phyloP scores from a whole-genome alignment of 1,140 invertebrate genomes.

The Plutomurus gul region DNA sequence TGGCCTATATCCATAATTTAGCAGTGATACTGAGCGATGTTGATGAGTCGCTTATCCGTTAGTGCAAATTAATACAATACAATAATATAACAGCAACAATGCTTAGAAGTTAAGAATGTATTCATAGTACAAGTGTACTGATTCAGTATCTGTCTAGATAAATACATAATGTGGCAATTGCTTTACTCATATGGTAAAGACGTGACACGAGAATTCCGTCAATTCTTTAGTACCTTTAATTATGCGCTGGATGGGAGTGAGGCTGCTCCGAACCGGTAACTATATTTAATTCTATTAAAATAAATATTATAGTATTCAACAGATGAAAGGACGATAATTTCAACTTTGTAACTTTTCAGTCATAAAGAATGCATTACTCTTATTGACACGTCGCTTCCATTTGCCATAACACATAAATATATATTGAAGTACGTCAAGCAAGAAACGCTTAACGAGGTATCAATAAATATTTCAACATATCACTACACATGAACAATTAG shows the following conservation, averaged over 20 bases:
- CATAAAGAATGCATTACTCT: conserved; percentile 49
- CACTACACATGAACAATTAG: no score
- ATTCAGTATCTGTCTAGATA: conserved; percentile 36
- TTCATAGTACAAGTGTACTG: not conserved
- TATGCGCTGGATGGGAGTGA: conserved; percentile 47
- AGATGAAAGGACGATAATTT: not conserved
- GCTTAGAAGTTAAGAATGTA: not conserved
- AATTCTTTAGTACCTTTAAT: conserved; percentile 43
- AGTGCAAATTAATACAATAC: not conserved
- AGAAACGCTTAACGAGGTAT: conserved; percentile 44
- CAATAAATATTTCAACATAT: not conserved
- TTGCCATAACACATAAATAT: conserved; percentile 51
- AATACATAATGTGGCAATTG: conserved; percentile 52
- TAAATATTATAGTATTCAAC: not conserved
- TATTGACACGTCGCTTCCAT: conserved; percentile 46
- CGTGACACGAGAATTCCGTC: conserved; percentile 42
- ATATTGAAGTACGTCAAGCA: conserved; percentile 45
- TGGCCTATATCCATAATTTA: conserved; percentile 42
- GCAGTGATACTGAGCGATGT: conserved; percentile 30
- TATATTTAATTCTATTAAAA: not conserved
- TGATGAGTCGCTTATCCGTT: conserved; percentile 31
- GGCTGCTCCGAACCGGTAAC: conserved; percentile 45
- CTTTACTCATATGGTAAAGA: conserved; percentile 52
- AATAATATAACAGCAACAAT: not conserved
- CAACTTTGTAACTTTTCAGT: not conserved